These are phyloP conservation scores for Nomada fucata DNA, from an alignment of 2,888 invertebrate species.

Conservation along the genomic window DNA sequence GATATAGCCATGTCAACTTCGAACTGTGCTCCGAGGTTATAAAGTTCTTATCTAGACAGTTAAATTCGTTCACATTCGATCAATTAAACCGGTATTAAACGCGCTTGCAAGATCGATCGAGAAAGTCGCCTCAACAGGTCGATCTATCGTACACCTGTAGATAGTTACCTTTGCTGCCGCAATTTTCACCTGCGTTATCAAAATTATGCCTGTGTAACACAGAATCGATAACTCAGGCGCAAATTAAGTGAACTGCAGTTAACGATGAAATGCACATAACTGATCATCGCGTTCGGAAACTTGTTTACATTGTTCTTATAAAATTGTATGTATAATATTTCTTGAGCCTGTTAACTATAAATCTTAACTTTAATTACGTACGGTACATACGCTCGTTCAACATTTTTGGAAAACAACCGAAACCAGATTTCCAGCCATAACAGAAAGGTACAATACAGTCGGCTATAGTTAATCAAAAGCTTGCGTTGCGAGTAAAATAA, in stretches of 20 bases:
- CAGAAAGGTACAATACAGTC: background rate
- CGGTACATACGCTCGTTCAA: background rate
- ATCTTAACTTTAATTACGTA: no score
- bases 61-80: conserved; percentile 43
- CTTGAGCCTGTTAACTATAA: no score
- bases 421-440: background rate
- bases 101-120: conserved; percentile 50
- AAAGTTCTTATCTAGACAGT: conserved; percentile 46
- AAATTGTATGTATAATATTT: no score
- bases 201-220: background rate
- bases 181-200: conserved; percentile 30
- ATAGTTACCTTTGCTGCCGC: conserved; percentile 3
- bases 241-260: background rate
- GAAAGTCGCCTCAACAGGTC: conserved; percentile 58
- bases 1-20: conserved; percentile 41
- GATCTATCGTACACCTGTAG: conserved; percentile 43
- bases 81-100: conserved; percentile 62
- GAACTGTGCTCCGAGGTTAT: conserved; percentile 28
- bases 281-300: background rate
- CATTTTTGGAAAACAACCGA: background rate
- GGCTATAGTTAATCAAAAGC: conserved; percentile 1
- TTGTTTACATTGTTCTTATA: background rate
- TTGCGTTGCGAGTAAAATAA: background rate
- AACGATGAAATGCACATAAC: background rate
- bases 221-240: background rate